Base-by-base conservation (phyloP, 2,888 invertebrate genomes). In the Stegana nigrithorax region DNA sequence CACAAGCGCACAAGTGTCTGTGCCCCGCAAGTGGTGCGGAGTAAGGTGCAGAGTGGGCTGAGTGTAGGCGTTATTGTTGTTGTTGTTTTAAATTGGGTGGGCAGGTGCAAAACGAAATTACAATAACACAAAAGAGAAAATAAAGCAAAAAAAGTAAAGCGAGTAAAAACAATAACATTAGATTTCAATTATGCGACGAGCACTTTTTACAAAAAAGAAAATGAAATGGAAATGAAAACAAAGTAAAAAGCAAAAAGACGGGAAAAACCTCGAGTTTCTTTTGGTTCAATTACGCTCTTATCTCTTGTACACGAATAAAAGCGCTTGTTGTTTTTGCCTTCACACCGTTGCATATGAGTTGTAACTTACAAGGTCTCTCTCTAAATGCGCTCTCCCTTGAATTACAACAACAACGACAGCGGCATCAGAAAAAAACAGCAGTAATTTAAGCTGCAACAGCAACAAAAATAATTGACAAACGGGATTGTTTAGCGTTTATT, bases 1-100 rank as follows among this genome's bases (percentile, higher is more conserved):
- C 75, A 75, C 75, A 75, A 75, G 80, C 75, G 80, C 80, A 79
- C 63, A 45, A 61, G 32, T 10, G 12, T 23, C 39, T 23, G 45
- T 62, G 66, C 26, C 63, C 47, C n/a, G 50, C 23, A 60, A 21
- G 10, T 62, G 63, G 63, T 50, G 59, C 45, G 61, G 65, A 56
- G 67, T 64, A 67, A 65, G 42, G 55, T 56, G 61, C 47, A n/a
- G n/a, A n/a, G n/a, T n/a, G n/a, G n/a, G n/a, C n/a, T n/a, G n/a
- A n/a, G 60, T 55, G 50, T 36, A 26, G 29, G 26, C 56, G 23
- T 50, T 53, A 36, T 62, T 69, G 65, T 65, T 62, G 61, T 65
- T 64, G 19, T 60, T 65, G 59, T 44, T 69, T 66, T 67, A 10
- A 4, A 14, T 50, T n/a, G n/a, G n/a, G n/a, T n/a, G n/a, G n/a